A percentile compares a stretch with the other conserved stretches of the same genome.
phyloP scores from a whole-genome alignment of 2,888 invertebrate genomes.

The Epistrophella euchroma region DNA sequence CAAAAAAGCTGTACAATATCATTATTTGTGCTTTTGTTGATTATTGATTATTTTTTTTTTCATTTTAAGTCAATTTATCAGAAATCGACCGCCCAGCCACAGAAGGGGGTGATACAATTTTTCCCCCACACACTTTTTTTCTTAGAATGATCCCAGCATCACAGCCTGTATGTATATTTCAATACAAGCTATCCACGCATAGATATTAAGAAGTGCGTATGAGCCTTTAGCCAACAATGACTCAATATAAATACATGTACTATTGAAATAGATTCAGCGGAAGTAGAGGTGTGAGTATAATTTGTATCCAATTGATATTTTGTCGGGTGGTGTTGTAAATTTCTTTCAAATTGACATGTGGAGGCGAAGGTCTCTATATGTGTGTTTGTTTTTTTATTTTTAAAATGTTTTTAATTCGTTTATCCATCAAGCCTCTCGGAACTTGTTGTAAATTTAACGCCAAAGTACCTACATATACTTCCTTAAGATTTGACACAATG shows the following conservation, averaged over 20 bases:
- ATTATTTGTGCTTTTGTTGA: too few species aligned
- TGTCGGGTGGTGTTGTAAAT: slow-evolving; percentile 32
- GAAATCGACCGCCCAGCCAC: too few species aligned
- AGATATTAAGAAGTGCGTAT: not conserved
- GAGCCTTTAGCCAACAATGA: not conserved
- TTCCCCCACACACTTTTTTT: too few species aligned
- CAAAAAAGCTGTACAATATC: too few species aligned
- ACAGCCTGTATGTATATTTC: too few species aligned
- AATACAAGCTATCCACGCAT: too few species aligned
- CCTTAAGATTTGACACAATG: slow-evolving; percentile 12
- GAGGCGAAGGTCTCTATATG: not conserved
- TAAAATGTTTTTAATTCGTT: not conserved
- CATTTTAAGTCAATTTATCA: too few species aligned
- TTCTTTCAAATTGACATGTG: slow-evolving; percentile 26
- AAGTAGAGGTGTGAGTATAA: not conserved
- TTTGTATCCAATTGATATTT: slow-evolving; percentile 9
- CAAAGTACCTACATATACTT: not conserved
- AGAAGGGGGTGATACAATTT: too few species aligned
- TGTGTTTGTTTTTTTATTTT: not conserved
- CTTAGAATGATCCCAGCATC: too few species aligned
- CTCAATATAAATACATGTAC: slow-evolving; percentile 29
- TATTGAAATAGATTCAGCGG: slow-evolving; percentile 4
- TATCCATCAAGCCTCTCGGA: not conserved
- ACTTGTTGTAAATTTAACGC: not conserved
- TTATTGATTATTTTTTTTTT: too few species aligned